Percentiles rank a stretch among this genome's conserved stretches.
Conservation (phyloP, 2,888 invertebrate genomes). For the Stenoptilia bipunctidactyla region DNA sequence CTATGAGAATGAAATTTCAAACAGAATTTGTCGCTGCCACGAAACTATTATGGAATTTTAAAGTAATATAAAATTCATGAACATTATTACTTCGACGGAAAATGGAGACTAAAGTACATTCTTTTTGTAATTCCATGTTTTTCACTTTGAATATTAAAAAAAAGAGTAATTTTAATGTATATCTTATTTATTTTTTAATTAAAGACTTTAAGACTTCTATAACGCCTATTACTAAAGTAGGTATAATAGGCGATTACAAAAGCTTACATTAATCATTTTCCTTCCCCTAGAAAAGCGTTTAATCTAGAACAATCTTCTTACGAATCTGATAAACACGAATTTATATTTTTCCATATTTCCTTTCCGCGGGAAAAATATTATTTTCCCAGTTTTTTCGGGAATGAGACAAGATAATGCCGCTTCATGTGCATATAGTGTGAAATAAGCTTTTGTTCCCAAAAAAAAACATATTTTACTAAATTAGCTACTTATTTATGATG, state of each 20-base stretch:
- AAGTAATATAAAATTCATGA: neutral
- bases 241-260: no score
- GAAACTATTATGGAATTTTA: neutral
- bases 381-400: constrained; percentile 30
- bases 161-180: no score
- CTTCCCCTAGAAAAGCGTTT: neutral
- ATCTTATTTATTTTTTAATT: no score
- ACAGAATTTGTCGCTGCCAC: neutral
- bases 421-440: constrained; percentile 57
- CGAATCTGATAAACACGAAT: neutral
- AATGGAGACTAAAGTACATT: no score
- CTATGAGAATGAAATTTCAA: neutral
- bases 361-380: neutral
- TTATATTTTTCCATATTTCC: neutral
- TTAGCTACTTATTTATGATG: constrained; percentile 17
- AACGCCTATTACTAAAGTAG: no score
- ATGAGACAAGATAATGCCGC: constrained; percentile 45
- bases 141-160: no score
- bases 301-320: neutral
- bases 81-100: no score
- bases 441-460: constrained; percentile 49
- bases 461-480: constrained; percentile 27
- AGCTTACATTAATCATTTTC: neutral
- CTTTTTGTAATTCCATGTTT: no score
- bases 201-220: no score